A percentile compares a stretch with the other conserved stretches of the same genome.
phyloP scores from a whole-genome alignment of 2,888 invertebrate species.

The Thelaira solivaga region DNA sequence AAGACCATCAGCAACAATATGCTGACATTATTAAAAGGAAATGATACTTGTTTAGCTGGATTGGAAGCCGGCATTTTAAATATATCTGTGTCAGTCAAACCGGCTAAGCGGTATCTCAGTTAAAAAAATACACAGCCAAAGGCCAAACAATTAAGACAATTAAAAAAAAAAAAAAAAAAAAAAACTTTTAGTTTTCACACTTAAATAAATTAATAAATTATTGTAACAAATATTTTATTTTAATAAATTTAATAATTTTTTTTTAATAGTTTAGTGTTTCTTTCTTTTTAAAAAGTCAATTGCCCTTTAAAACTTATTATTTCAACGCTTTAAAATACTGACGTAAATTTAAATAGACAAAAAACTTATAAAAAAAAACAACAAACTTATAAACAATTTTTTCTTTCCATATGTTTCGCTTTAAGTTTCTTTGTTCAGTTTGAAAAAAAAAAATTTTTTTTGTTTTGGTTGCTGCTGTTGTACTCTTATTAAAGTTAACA shows the following conservation, averaged over 20 bases:
- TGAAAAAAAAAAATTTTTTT: too few relatives aligned
- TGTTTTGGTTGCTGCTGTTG: background rate
- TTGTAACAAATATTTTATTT: too few relatives aligned
- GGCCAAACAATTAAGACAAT: too few relatives aligned
- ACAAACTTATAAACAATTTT: conserved; percentile 5
- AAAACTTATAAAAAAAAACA: background rate
- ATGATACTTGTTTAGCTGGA: background rate
- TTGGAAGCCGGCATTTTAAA: conserved; percentile 7
- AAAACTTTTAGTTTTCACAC: too few relatives aligned
- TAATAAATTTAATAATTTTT: background rate
- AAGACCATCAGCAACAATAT: background rate
- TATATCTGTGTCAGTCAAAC: background rate
- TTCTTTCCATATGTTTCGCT: conserved; percentile 42
- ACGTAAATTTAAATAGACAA: conserved; percentile 14
- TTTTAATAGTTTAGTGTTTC: background rate
- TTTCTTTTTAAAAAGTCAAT: background rate
- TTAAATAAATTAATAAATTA: too few relatives aligned
- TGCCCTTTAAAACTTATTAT: background rate
- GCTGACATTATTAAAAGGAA: background rate
- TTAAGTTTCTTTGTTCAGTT: conserved; percentile 16
- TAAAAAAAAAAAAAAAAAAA: too few relatives aligned
- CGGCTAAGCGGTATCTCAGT: background rate
- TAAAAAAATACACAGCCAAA: too few relatives aligned
- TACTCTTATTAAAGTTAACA: background rate
- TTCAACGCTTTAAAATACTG: background rate